Conservation (phyloP, 2,888 invertebrate genomes). For the Drosophila prostipennis region DNA sequence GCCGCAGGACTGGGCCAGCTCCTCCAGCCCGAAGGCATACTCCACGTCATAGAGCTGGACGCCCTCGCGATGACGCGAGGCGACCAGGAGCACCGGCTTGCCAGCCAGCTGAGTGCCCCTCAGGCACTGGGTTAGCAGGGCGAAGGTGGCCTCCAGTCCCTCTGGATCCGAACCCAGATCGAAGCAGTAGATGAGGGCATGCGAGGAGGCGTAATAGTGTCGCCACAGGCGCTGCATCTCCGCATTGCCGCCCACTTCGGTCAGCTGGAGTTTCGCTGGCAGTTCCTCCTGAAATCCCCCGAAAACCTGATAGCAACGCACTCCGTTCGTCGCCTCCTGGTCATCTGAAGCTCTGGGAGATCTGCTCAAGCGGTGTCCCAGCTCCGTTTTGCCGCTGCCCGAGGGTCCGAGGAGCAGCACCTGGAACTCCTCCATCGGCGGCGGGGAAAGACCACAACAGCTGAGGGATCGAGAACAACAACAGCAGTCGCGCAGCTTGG, state of each 20-base stretch:
- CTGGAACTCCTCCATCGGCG: conserved; percentile 51
- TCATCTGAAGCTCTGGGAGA: conserved; percentile 63
- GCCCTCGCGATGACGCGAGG: conserved; percentile 70
- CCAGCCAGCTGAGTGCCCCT: conserved; percentile 71
- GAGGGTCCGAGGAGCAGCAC: conserved; percentile 78
- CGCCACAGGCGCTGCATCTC: conserved; percentile 83
- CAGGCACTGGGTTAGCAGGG: conserved; percentile 62
- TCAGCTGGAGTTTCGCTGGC: conserved; percentile 61
- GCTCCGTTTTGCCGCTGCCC: conserved; percentile 81
- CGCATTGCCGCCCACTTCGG: conserved; percentile 81
- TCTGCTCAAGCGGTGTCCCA: conserved; percentile 73
- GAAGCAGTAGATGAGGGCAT: conserved; percentile 78
- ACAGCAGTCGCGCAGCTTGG: conserved; percentile 49
- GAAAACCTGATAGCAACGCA: conserved; percentile 64
- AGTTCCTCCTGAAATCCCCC: background rate
- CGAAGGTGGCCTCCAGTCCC: conserved; percentile 62
- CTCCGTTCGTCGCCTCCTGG: conserved; percentile 79
- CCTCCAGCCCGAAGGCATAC: conserved; percentile 75
- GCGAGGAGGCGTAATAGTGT: conserved; percentile 74
- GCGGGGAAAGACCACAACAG: too few species aligned
- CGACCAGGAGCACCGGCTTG: conserved; percentile 80
- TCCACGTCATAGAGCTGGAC: conserved; percentile 82
- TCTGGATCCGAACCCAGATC: conserved; percentile 69
- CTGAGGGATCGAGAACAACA: background rate
- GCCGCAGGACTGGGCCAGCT: conserved; percentile 63